Conservation (phyloP, 2,113 vertebrate genomes). For the Cyanoramphus novaezelandiae region DNA sequence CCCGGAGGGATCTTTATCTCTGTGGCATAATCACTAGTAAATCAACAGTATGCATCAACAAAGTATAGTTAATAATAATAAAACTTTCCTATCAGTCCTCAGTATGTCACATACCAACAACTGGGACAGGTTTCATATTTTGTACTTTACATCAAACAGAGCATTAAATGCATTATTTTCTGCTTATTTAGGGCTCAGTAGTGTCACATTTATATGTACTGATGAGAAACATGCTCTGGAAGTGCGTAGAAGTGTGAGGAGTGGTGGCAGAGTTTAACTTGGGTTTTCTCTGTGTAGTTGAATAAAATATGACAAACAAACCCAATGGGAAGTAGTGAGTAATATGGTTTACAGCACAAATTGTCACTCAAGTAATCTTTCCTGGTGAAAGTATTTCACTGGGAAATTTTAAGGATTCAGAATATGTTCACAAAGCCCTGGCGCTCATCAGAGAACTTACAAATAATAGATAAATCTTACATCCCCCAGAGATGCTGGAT, state of each 20-base stretch:
- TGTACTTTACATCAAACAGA: not conserved
- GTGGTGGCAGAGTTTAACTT: not conserved
- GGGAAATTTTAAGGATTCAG: not conserved
- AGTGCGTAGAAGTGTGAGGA: not conserved
- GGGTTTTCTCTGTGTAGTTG: not conserved
- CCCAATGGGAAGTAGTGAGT: not conserved
- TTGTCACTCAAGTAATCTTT: not conserved
- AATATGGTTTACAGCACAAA: not conserved
- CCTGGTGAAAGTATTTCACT: conserved; percentile 10
- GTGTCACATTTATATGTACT: not conserved
- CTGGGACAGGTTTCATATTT: not conserved
- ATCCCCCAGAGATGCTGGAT: not conserved
- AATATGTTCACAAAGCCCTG: not conserved
- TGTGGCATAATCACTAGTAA: not conserved
- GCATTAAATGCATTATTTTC: conserved; percentile 43
- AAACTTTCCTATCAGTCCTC: not conserved
- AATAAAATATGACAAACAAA: conserved; percentile 25
- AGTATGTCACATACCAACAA: not conserved
- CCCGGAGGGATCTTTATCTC: not conserved
- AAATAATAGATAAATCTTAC: not conserved
- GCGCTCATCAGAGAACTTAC: not conserved
- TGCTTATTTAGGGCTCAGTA: conserved; percentile 10
- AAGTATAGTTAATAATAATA: not conserved
- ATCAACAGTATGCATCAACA: conserved; percentile 3
- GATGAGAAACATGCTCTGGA: not conserved